A percentile compares a stretch with the other conserved stretches of the same genome.
Evolutionary conservation across 2,113 vertebrate species (phyloP).

Genomic region (Lophius piscatorius): DNA sequence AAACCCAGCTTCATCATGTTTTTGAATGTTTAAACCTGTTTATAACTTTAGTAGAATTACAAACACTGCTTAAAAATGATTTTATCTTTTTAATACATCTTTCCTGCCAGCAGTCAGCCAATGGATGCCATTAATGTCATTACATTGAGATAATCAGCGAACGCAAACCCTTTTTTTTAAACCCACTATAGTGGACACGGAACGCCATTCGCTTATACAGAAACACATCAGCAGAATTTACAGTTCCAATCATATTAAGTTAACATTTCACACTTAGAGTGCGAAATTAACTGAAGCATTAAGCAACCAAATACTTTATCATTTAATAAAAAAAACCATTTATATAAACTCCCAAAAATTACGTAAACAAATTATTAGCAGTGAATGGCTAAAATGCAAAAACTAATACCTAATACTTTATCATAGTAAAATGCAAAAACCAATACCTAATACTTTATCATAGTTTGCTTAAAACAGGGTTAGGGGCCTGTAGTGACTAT

Average conservation of each 20-base stretch:
- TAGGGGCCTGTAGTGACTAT: not conserved
- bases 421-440: not conserved
- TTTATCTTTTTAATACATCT: not conserved
- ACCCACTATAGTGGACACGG: not conserved
- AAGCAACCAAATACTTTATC: not conserved
- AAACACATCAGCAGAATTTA: not conserved
- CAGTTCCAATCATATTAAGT: not conserved
- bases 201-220: not conserved
- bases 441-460: not conserved
- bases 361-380: not conserved
- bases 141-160: not conserved
- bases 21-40: not conserved
- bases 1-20: not conserved
- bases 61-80: not conserved
- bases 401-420: too few species aligned
- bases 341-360: not conserved
- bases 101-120: not conserved
- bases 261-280: not conserved
- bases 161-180: conserved; percentile 4
- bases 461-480: too few species aligned
- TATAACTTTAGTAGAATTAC: not conserved
- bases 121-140: not conserved
- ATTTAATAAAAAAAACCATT: not conserved
- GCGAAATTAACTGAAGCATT: not conserved
- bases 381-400: not conserved